phyloP scores from a whole-genome alignment of 2,888 invertebrate species.

The Gisinianus flammeolus region DNA sequence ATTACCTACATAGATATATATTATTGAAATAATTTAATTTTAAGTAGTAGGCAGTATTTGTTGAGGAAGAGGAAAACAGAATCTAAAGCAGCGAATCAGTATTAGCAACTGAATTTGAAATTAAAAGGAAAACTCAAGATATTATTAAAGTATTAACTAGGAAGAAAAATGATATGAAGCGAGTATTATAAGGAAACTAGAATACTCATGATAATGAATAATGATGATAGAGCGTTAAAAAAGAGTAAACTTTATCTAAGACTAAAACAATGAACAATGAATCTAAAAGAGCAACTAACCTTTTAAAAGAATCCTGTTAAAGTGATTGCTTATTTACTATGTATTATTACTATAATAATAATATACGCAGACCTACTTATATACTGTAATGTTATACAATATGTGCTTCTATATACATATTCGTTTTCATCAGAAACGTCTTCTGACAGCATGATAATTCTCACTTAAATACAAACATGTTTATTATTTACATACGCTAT shows the following conservation, averaged over 20 bases:
- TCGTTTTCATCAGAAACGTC: neutral
- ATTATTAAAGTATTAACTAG: neutral
- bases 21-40: neutral
- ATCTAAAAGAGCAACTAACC: conserved; percentile 8
- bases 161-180: neutral
- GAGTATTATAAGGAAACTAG: neutral
- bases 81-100: conserved; percentile 2
- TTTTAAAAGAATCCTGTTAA: too few relatives aligned
- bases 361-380: neutral
- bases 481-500: neutral
- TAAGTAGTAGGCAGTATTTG: neutral
- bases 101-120: conserved; percentile 11
- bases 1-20: neutral
- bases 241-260: neutral
- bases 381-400: neutral
- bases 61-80: neutral
- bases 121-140: neutral
- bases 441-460: neutral
- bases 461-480: neutral
- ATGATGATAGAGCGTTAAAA: neutral
- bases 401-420: conserved; percentile 1
- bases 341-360: neutral
- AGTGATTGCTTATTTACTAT: too few relatives aligned
- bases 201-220: neutral
- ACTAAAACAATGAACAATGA: conserved; percentile 17